phyloP scores from a whole-genome alignment of 2,113 vertebrate species.

The Microcebus lehilahytsara region DNA sequence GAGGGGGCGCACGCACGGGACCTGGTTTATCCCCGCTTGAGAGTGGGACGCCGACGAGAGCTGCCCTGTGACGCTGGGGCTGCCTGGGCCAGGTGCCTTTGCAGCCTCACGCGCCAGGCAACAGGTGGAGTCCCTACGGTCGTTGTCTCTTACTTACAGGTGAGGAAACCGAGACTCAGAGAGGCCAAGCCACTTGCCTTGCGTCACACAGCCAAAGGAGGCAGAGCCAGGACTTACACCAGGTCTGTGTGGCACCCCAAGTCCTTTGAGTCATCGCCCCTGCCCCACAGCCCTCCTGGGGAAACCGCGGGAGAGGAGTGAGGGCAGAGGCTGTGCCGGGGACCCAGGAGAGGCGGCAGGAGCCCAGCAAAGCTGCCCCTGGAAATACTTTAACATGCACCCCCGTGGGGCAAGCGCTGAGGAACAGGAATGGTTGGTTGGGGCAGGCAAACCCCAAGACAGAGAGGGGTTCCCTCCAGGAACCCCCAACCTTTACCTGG shows the following conservation, averaged over 20 bases:
- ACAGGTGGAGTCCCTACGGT: not conserved
- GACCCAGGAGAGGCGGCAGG: not conserved
- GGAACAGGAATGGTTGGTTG: not conserved
- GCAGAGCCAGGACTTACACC: not conserved
- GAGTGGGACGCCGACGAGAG: not conserved
- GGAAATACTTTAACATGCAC: not conserved
- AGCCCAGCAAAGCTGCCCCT: not conserved
- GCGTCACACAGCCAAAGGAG: not conserved
- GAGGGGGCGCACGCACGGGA: too few species aligned
- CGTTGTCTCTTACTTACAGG: not conserved
- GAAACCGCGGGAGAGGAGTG: not conserved
- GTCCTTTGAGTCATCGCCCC: not conserved
- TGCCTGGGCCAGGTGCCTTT: not conserved
- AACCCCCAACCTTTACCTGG: not conserved
- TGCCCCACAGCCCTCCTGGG: too few species aligned
- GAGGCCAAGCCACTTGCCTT: not conserved
- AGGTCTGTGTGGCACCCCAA: constrained; percentile 29
- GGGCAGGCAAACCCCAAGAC: not conserved
- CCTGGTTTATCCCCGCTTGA: not conserved
- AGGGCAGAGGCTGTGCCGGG: too few species aligned
- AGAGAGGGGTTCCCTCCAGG: not conserved
- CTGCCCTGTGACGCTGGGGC: not conserved
- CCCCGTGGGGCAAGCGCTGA: not conserved
- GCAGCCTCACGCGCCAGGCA: not conserved
- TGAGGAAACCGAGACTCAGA: not conserved